Evolutionary conservation across 1,140 invertebrate species (phyloP), one percentile per base, ranked within the genome.

Genomic region (Araneus ventricosus): DNA sequence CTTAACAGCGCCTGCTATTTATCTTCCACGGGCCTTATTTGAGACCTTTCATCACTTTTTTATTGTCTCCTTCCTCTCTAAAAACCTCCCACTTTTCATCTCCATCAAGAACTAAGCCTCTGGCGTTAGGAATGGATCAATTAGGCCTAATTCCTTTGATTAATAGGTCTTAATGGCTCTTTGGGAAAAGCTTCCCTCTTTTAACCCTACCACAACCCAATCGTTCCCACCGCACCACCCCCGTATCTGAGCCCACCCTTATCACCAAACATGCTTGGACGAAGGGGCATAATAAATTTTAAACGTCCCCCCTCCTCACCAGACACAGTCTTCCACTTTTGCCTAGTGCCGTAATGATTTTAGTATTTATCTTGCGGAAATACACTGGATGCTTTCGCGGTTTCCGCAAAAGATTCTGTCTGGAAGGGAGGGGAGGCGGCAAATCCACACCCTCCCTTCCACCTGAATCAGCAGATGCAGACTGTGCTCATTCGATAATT

Each of bases 141-240:
- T 91, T 91, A 84, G 34, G 80, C 79, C 89, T 91, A 91, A 84
- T 84, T 84, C 89, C 30, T 45, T 84, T 91, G 89, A 91, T 91
- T 91, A 91, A 84, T 91, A 91, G 79, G 27, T 91, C 79, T 91
- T 91, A 80, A 80, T 80, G 88, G 88, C 3, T 37, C n/a, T 85
- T 85, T 24, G 79, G 89, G 39, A 79, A 79, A 41, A 57, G n/a
- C 89, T 34, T 63, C 20, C 57, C 88, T 34, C 67, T 57, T 57
- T 79, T 79, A 89, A 89, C 63, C 30, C 70, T 37, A 75, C 70
- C 70, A 27, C 63, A 75, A 17, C 82, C 82, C 45, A 84, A 45
- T 82, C n/a, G n/a, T 27, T 45, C 79, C 34, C 67, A 45, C 41
- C 39, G 4, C 88, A 75, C 22, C 67, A 70, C 86, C 87, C 61